A percentile compares a stretch with the other conserved stretches of the same genome.
phyloP scores from a whole-genome alignment of 2,888 invertebrate genomes.

The Agrotis segetum region DNA sequence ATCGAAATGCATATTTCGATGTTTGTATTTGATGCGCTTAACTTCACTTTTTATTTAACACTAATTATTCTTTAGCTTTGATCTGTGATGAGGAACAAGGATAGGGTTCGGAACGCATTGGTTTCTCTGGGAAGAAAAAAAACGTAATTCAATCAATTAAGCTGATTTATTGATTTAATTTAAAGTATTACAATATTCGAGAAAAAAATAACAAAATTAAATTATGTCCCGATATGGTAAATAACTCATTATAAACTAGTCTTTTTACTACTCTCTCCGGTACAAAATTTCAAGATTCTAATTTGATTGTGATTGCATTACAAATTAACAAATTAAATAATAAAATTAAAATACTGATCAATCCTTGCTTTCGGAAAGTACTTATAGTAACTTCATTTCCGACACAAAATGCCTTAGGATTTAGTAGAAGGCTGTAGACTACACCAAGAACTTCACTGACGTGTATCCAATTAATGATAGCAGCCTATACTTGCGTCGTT shows the following conservation, averaged over 20 bases:
- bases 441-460: conserved; percentile 20
- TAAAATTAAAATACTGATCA: conserved; percentile 77
- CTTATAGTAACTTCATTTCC: conserved; percentile 47
- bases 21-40: neutral
- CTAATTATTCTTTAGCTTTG: too few species aligned
- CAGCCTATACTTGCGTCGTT: conserved; percentile 40
- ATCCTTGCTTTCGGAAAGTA: conserved; percentile 53
- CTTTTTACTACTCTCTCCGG: conserved; percentile 85
- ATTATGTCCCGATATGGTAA: conserved; percentile 55
- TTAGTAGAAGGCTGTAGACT: conserved; percentile 31
- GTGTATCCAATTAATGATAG: conserved; percentile 16
- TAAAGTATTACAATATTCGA: conserved; percentile 70
- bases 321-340: conserved; percentile 61
- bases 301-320: conserved; percentile 42
- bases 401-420: conserved; percentile 41
- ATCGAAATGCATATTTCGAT: neutral
- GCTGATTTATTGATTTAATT: conserved; percentile 64
- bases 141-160: conserved; percentile 38
- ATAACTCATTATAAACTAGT: conserved; percentile 69
- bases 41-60: neutral
- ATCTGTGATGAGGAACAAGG: neutral
- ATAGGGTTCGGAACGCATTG: neutral
- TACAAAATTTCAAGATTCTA: conserved; percentile 51
- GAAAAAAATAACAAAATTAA: conserved; percentile 65
- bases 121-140: conserved; percentile 1